A percentile compares a stretch with the other conserved stretches of the same genome.
Evolutionary conservation across 2,797 vertebrate species (phyloP).

Genomic region (Anguilla pacifica): DNA sequence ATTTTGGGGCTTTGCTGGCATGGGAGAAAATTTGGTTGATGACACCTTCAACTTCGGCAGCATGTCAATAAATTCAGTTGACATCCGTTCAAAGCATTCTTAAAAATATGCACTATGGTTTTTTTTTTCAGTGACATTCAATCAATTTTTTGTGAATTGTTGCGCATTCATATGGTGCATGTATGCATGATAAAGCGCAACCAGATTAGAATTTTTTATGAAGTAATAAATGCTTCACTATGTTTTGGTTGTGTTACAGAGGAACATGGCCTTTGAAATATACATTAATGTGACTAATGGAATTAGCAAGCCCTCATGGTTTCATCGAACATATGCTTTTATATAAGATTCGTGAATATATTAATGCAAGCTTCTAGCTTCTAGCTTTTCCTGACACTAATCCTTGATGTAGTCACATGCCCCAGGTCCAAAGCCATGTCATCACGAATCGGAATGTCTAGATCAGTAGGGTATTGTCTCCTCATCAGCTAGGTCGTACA

Average conservation of each 20-base stretch:
- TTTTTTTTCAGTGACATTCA: neutral
- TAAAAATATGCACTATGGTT: neutral
- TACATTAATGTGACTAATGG: neutral
- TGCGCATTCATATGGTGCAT: neutral
- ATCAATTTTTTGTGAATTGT: neutral
- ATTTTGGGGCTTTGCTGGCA: neutral
- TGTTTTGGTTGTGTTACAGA: neutral
- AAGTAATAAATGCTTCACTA: slow-evolving; percentile 19
- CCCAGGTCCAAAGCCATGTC: neutral
- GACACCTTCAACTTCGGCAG: neutral
- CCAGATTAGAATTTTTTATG: neutral
- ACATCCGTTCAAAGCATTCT: neutral
- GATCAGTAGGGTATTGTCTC: neutral
- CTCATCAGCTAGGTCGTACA: neutral
- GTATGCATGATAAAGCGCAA: neutral
- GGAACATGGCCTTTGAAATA: neutral
- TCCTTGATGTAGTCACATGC: neutral
- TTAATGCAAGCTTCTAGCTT: neutral
- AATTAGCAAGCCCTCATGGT: neutral
- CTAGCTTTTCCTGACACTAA: neutral
- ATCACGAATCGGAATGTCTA: neutral
- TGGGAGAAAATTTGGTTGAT: neutral
- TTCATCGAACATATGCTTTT: neutral
- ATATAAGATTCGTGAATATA: neutral
- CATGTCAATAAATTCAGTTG: no score